Percentiles rank a stretch among this genome's conserved stretches.
Evolutionary conservation across 1,140 invertebrate species (phyloP).

Genomic region (Paraescarpia echinospica): DNA sequence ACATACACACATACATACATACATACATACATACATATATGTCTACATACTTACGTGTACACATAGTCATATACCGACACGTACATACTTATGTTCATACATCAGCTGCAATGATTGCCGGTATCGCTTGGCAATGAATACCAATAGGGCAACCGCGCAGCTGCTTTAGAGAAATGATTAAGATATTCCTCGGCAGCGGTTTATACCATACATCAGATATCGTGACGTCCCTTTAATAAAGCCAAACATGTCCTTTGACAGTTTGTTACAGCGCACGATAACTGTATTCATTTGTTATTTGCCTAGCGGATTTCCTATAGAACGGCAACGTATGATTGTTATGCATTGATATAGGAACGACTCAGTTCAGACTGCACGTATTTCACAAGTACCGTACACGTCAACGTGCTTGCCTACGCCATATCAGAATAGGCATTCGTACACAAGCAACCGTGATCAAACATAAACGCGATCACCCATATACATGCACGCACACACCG

Average conservation of each 20-base stretch:
- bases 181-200: background rate
- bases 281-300: background rate
- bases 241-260: background rate
- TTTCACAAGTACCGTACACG: too few relatives aligned
- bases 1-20: background rate
- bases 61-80: background rate
- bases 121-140: background rate
- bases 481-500: background rate
- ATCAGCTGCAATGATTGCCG: background rate
- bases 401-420: too few relatives aligned
- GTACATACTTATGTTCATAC: background rate
- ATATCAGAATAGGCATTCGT: too few relatives aligned
- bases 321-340: background rate
- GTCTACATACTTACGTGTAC: background rate
- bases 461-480: too few relatives aligned
- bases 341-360: background rate
- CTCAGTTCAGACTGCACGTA: too few relatives aligned
- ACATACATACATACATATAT: slow-evolving; percentile 9
- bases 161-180: background rate
- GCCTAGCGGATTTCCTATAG: background rate
- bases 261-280: background rate
- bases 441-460: too few relatives aligned
- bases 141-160: background rate
- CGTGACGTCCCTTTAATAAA: background rate
- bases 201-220: background rate